Evolutionary conservation across 1,140 invertebrate genomes (phyloP).

Genomic region (Cyrtorhinus lividipennis): DNA sequence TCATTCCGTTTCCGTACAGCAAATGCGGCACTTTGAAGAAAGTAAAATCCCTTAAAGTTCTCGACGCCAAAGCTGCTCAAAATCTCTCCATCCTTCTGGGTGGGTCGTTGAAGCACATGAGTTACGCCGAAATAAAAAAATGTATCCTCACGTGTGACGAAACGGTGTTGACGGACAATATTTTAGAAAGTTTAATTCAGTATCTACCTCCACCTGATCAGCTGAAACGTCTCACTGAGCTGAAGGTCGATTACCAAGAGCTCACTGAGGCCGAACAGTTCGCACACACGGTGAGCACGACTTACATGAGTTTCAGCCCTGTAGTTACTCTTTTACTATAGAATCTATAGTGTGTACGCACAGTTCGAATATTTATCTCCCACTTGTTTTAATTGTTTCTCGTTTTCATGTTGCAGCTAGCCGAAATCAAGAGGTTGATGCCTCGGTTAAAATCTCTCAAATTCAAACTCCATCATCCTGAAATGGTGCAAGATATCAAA

Average conservation of each 20-base stretch:
- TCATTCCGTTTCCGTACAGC: too few species aligned
- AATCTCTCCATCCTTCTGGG: conserved; percentile 85
- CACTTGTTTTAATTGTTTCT: too few species aligned
- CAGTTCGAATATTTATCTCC: background rate
- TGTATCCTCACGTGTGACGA: conserved; percentile 78
- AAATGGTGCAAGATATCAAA: conserved; percentile 79
- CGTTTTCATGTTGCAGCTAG: conserved; percentile 37
- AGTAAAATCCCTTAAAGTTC: conserved; percentile 75
- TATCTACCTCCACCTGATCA: conserved; percentile 83
- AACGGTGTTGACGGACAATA: conserved; percentile 58
- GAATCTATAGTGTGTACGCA: background rate
- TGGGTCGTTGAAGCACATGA: conserved; percentile 78
- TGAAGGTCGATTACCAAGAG: conserved; percentile 59
- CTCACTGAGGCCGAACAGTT: conserved; percentile 91
- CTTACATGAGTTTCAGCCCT: too few species aligned
- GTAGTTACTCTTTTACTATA: background rate
- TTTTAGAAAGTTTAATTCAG: conserved; percentile 70
- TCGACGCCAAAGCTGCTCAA: conserved; percentile 86
- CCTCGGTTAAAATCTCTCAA: conserved; percentile 78
- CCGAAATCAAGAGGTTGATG: conserved; percentile 68
- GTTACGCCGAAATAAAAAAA: conserved; percentile 64
- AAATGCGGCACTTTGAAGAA: conserved; percentile 60
- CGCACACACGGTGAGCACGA: conserved; percentile 64
- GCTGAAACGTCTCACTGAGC: conserved; percentile 62
- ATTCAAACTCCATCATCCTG: conserved; percentile 73